Evolutionary conservation across 2,113 vertebrate species (phyloP), one percentile per base, ranked within the genome.

Genomic region (Cavia aperea): DNA sequence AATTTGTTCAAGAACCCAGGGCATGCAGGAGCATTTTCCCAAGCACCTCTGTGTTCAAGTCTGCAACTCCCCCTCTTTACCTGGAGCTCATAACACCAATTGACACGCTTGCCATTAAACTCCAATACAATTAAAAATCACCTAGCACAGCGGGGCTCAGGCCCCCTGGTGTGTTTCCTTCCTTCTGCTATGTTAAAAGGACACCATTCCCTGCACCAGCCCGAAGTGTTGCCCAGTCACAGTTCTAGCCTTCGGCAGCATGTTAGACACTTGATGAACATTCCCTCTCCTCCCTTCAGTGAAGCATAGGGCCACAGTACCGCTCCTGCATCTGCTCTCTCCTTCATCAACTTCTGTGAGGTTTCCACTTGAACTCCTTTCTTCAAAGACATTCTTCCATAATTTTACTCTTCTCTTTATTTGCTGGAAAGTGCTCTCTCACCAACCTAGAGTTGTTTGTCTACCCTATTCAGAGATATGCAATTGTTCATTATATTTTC

Each of bases 361-460:
- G 31, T 88, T 94, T 90, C 43, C 54, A 12, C 12, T 81, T 81
- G 60, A 2, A 46, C 13, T 77, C 87, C 72, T 58, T 81, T 81
- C 24, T 79, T 29, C 51, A 72, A 58, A 15, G 21, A 62, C 7
- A 46, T 24, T 65, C 75, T 81, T 62, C 4, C 4, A 14, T 24
- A 46, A 36, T 11, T 77, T 65, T 91, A 66, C 58, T 83, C 31
- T 33, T 92, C 46, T 91, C 31, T 78, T 81, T 81, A 29, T 88
- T 94, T 88, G 77, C 66, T 86, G 49, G 49, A 95, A 91, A 78
- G 21, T 68, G 43, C 3, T 29, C 78, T 92, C 60, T 70, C 24
- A 31, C 43, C 90, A 77, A 31, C 81, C 70, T 87, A 65, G 31
- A 79, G 73, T 49, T 60, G 73, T 43, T 81, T 79, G 43, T 46